Evolutionary conservation across 2,113 vertebrate species (phyloP).

Genomic region (Illadopsis cleaveri): DNA sequence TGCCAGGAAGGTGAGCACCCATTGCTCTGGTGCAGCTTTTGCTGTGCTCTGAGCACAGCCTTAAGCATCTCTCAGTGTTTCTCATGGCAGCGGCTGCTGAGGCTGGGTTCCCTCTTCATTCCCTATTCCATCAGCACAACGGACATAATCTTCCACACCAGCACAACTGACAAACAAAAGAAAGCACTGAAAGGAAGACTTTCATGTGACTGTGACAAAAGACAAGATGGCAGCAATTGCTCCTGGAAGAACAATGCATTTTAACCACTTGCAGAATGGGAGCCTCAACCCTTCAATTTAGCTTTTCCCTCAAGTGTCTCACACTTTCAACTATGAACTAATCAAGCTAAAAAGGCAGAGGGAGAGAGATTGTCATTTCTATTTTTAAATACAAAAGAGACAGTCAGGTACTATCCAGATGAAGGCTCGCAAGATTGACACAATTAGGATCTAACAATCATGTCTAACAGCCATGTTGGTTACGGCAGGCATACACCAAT

Average conservation of each 20-base stretch:
- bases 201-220: not conserved
- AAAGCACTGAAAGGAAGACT: not conserved
- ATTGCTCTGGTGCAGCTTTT: not conserved
- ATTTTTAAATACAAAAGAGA: constrained; percentile 45
- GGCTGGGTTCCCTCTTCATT: not conserved
- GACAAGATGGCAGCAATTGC: fast-evolving
- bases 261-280: not conserved
- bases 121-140: not conserved
- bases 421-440: constrained; percentile 43
- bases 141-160: not conserved
- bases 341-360: constrained; percentile 15
- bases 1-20: not conserved
- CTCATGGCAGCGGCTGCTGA: fast-evolving
- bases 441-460: not conserved
- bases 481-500: not conserved
- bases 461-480: not conserved
- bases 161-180: not conserved
- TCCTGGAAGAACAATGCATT: constrained; percentile 21
- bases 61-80: not conserved
- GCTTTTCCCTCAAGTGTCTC: not conserved
- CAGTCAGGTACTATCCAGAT: not conserved
- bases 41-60: not conserved
- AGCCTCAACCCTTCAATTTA: constrained; percentile 34
- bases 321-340: constrained; percentile 26
- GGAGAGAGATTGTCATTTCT: constrained; percentile 9